Evolutionary conservation across 2,888 invertebrate species (phyloP).

Genomic region (Amblyjoppa proteus): DNA sequence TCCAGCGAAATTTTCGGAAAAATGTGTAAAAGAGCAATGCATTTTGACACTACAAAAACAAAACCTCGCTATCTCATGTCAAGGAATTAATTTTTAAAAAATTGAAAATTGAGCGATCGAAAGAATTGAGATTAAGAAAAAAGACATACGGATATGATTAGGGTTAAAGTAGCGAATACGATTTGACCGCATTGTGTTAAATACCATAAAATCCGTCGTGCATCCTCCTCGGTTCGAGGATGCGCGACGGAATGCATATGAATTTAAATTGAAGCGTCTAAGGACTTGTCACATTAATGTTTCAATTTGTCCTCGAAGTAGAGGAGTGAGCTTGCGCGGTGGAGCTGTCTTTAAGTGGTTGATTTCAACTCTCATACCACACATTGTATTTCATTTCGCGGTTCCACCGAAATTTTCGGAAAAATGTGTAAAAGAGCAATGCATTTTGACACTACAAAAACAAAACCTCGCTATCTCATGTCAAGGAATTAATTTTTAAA

Average conservation of each 20-base stretch:
- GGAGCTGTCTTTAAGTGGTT: background rate
- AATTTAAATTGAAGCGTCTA: slow-evolving; percentile 46
- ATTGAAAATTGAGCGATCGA: no score
- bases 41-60: no score
- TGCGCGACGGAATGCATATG: background rate
- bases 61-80: no score
- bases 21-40: background rate
- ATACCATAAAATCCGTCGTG: background rate
- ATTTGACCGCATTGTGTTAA: background rate
- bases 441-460: no score
- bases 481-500: no score
- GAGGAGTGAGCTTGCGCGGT: background rate
- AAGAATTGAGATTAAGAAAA: background rate
- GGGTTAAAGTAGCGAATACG: background rate
- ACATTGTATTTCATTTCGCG: background rate
- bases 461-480: no score
- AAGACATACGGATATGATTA: background rate
- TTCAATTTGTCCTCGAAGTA: slow-evolving; percentile 48
- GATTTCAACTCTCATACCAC: background rate
- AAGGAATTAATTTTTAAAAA: no score
- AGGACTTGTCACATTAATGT: slow-evolving; percentile 54
- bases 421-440: background rate
- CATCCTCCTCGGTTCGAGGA: background rate
- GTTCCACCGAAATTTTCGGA: background rate
- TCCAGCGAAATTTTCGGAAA: background rate